Evolutionary conservation across 2,113 vertebrate genomes (phyloP), one percentile per base, ranked within the genome.

Genomic region (Aythya baeri): DNA sequence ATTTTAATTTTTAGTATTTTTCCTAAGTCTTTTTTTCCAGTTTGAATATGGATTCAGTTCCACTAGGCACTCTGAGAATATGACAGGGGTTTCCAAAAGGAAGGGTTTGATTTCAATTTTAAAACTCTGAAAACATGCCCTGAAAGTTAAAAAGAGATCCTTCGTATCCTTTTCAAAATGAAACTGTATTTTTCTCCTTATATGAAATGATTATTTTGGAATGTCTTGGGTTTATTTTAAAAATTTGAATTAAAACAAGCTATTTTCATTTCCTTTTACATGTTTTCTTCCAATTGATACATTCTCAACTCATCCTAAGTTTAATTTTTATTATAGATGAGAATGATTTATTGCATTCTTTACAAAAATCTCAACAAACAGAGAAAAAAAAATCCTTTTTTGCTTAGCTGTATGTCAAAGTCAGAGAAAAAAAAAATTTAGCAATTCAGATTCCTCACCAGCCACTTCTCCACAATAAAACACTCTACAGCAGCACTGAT

Each of bases 321-420:
- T 87, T 74, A 71, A 21, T 36, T 83, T 88, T 77, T 83, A 46
- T 36, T 66, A 29, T 38, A 74, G 57, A 62, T 27, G 13, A 58
- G 34, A 91, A 71, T 49, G 1, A 77, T 74, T 81, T 92, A 11
- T 44, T 88, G 8, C 34, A 32, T 43, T 84, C 70, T 43, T 91
- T 32, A 66, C 15, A 83, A 86, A 85, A 79, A 46, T 41, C 11
- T 43, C 55, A 57, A 54, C 27, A 84, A 83, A 91, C 20, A 87
- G 15, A 9, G 38, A 46, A 46, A 46, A 44, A 78, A 59, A 78
- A 29, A 3, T 12, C 25, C 13, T 41, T 65, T 81, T 82, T 80
- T 88, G 11, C 27, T 83, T 77, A 62, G 7, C 7, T 77, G 5
- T 31, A 20, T 68, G 71, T 58, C 62, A 82, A 58, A 88, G 57